Base-by-base conservation (phyloP, 1,140 invertebrate species). In the Drosophila kurseongensis region DNA sequence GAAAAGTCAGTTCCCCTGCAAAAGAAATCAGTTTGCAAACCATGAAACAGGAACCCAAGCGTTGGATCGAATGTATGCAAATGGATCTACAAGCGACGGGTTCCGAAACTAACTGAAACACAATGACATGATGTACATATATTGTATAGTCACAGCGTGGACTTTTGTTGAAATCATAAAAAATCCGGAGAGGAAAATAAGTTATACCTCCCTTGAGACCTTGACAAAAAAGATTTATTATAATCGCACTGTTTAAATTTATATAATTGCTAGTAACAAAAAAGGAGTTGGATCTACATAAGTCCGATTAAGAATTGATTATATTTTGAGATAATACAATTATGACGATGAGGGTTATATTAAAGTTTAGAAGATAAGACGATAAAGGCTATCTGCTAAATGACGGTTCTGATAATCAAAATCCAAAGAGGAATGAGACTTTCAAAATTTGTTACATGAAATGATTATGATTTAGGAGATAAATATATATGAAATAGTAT, bases 21-120 rank as follows among this genome's bases (percentile, higher is more conserved):
- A 12, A 36, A 14, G 13, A 29, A 61, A 63, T 69, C 48, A 56
- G 41, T 51, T 52, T 55, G 40, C 38, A 48, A 59, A 23, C 29
- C 13, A 47, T 36, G 42, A 44, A 59, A 40, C 29, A 8, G 12
- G 29, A 59, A 13, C 16, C 14, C 56, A 16, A 4, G n/a, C 40
- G 2, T 35, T 12, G 42, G 29, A 44, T 29, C 41, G 16, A 18
- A 5, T 36, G 16, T 23, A 29, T 59, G 18, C 12, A 32, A 41
- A 14, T 44, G 6, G 58, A 50, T 41, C 45, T 40, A 12, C 9
- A 52, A 5, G 2, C 14, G 16, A 7, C 0, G 8, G 13, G 47
- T 4, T 35, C 8, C 27, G 47, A 16, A 51, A 16, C 48, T 35
- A 36, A 36, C 0, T 4, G 27, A 51, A 13, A 35, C 5, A 51